Percentiles rank a stretch among this genome's conserved stretches.
phyloP scores from a whole-genome alignment of 2,797 vertebrate species.

The Diceros bicornis region DNA sequence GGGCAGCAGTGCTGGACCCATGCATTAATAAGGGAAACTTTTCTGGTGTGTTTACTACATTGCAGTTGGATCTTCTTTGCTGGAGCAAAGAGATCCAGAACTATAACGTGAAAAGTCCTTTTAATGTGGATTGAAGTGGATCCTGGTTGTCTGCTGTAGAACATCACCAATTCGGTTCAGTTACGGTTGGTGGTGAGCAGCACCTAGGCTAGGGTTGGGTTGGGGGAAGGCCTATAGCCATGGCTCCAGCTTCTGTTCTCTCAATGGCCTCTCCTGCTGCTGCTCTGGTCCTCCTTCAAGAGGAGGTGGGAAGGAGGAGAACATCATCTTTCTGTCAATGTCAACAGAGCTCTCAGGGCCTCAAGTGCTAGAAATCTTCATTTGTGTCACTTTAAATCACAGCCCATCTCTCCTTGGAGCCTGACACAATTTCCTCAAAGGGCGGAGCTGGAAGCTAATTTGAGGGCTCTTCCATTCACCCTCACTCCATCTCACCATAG shows the following conservation, averaged over 20 bases:
- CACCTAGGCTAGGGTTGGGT: fast-evolving
- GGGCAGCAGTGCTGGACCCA: not conserved
- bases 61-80: not conserved
- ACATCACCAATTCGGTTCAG: fast-evolving
- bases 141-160: not conserved
- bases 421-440: not conserved
- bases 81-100: not conserved
- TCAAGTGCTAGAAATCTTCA: not conserved
- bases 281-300: not conserved
- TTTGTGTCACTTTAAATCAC: not conserved
- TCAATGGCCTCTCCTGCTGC: not conserved
- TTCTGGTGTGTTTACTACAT: not conserved
- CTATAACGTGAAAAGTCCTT: not conserved
- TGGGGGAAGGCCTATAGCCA: not conserved
- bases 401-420: not conserved
- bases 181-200: not conserved
- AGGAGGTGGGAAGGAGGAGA: not conserved
- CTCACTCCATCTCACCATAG: not conserved
- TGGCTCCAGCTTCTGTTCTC: not conserved
- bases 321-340: not conserved
- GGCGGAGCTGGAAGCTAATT: not conserved
- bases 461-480: not conserved
- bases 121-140: not conserved
- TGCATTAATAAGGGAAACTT: not conserved
- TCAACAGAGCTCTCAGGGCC: not conserved